Evolutionary conservation across 2,888 invertebrate species (phyloP).

Genomic region (Eupeodes luniger): DNA sequence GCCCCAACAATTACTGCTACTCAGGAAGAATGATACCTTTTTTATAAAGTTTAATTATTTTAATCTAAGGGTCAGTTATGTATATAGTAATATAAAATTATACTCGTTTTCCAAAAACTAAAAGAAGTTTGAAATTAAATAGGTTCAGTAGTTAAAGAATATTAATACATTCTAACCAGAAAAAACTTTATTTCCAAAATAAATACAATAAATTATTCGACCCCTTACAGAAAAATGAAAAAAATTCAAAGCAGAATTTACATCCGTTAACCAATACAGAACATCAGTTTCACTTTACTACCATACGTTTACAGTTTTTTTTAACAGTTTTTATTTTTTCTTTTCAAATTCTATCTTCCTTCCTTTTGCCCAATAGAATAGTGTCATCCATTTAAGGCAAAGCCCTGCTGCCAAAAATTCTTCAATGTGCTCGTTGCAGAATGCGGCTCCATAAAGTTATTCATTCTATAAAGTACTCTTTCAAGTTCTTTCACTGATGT

Average conservation of each 20-base stretch:
- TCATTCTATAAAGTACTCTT: constrained; percentile 56
- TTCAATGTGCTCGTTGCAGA: constrained; percentile 66
- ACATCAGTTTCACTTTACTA: constrained; percentile 24
- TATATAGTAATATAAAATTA: too few species aligned
- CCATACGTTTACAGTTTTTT: constrained; percentile 49
- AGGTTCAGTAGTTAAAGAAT: too few species aligned
- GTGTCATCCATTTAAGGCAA: constrained; percentile 71
- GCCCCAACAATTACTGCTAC: too few species aligned
- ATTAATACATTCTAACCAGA: too few species aligned
- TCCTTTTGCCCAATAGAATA: constrained; percentile 22
- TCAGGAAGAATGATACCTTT: too few species aligned
- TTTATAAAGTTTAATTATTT: too few species aligned
- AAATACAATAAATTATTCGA: background rate
- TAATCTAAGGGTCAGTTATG: too few species aligned
- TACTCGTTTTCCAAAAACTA: too few species aligned
- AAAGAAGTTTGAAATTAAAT: too few species aligned
- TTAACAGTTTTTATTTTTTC: background rate
- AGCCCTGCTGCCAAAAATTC: constrained; percentile 69
- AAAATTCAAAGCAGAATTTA: constrained; percentile 16
- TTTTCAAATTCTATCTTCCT: background rate
- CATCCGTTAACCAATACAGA: constrained; percentile 42
- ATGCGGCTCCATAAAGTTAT: constrained; percentile 56
- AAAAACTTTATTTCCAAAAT: too few species aligned
- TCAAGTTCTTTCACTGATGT: constrained; percentile 56
- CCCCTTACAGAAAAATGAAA: background rate